phyloP scores from a whole-genome alignment of 2,113 vertebrate species.

The Menidia beryllina region DNA sequence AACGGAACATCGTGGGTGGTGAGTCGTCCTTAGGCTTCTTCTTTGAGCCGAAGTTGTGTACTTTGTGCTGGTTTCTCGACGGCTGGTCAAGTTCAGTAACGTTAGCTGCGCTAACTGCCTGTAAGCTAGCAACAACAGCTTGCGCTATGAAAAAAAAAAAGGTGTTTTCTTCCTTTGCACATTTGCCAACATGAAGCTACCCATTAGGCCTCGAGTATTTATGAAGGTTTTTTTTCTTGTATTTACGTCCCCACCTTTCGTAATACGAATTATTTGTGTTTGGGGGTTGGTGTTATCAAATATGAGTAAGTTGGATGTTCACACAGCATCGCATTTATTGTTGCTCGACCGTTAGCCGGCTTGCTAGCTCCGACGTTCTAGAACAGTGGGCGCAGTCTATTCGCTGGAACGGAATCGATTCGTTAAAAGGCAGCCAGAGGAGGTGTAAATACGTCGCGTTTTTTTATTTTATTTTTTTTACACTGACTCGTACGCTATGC shows the following conservation, averaged over 20 bases:
- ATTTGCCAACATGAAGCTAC: constrained; percentile 46
- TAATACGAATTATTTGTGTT: no score
- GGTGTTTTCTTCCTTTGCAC: constrained; percentile 66
- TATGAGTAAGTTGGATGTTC: constrained; percentile 37
- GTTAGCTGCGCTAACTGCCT: constrained; percentile 51
- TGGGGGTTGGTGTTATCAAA: not conserved
- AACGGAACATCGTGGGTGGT: constrained; percentile 66
- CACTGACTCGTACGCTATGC: no score
- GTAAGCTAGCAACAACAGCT: constrained; percentile 67
- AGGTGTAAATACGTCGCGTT: no score
- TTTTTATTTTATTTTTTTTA: no score
- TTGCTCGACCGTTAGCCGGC: constrained; percentile 69
- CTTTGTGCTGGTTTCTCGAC: constrained; percentile 34
- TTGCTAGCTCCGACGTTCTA: constrained; percentile 60
- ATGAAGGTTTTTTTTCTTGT: not conserved
- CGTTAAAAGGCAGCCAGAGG: not conserved
- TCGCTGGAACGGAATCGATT: constrained; percentile 30
- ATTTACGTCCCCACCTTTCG: not conserved
- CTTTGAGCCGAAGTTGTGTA: constrained; percentile 37
- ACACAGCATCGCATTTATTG: constrained; percentile 62
- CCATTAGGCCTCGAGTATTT: not conserved
- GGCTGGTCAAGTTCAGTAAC: constrained; percentile 48
- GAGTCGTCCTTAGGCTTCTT: constrained; percentile 39
- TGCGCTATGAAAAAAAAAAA: constrained; percentile 41
- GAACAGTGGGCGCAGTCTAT: constrained; percentile 66